phyloP scores from a whole-genome alignment of 1,140 invertebrate species.

The Limonius californicus region DNA sequence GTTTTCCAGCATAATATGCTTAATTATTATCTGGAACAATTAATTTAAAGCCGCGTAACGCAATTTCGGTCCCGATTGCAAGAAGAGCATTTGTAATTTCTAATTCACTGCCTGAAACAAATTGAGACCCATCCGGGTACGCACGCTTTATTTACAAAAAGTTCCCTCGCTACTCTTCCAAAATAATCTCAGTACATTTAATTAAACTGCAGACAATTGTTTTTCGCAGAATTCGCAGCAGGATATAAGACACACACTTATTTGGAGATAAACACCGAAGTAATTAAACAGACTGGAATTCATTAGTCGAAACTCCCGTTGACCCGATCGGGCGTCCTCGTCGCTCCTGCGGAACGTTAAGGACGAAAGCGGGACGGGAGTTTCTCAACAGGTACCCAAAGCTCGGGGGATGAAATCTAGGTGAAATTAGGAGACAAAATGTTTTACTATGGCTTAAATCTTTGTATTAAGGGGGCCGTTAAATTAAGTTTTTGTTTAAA shows the following conservation, averaged over 20 bases:
- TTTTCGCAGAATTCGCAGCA: background rate
- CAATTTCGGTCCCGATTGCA: background rate
- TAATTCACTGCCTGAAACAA: background rate
- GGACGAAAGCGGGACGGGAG: too few relatives aligned
- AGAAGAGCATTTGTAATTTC: too few relatives aligned
- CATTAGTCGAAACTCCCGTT: background rate
- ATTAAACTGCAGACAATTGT: background rate
- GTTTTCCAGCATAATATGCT: background rate
- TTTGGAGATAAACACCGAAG: background rate
- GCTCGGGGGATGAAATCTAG: background rate
- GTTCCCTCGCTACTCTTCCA: background rate
- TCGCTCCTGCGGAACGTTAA: too few relatives aligned
- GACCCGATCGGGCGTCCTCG: too few relatives aligned
- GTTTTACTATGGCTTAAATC: background rate
- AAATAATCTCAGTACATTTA: background rate
- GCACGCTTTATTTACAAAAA: background rate
- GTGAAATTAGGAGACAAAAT: background rate
- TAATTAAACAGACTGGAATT: background rate
- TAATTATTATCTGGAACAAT: conserved; percentile 2
- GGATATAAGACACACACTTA: background rate
- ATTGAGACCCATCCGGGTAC: background rate
- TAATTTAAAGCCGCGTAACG: background rate
- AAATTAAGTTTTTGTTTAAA: background rate
- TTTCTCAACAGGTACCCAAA: background rate
- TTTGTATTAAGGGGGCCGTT: background rate